Percentiles rank a stretch among this genome's conserved stretches.
Evolutionary conservation across 2,797 vertebrate genomes (phyloP).

Genomic region (Darevskia nairensis): DNA sequence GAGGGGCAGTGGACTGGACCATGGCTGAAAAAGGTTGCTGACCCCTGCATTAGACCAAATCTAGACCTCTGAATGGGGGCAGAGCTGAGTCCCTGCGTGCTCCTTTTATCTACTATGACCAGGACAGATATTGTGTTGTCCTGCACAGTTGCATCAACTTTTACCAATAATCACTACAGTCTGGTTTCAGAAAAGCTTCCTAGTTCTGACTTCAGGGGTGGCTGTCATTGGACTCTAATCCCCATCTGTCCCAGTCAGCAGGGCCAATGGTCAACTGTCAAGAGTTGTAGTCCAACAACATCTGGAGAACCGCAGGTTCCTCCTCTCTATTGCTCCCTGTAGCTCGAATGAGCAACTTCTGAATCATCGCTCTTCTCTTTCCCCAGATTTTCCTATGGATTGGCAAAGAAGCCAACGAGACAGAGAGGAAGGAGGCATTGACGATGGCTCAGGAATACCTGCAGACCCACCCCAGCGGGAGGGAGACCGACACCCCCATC

Average conservation of each 20-base stretch:
- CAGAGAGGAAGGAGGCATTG: conserved; percentile 81
- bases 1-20: no score
- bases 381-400: conserved; percentile 89
- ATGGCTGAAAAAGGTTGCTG: no score
- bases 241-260: background rate
- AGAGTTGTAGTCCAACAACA: background rate
- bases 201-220: background rate
- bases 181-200: background rate
- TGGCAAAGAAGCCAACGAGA: conserved; percentile 84
- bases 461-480: conserved; percentile 83
- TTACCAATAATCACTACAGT: background rate
- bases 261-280: background rate
- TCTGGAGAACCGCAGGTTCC: background rate
- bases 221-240: background rate
- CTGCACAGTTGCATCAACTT: background rate
- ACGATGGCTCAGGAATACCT: conserved; percentile 85
- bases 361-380: background rate
- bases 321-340: background rate
- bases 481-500: conserved; percentile 85
- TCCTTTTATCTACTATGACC: background rate
- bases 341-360: background rate
- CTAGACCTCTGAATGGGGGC: no score
- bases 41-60: no score
- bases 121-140: background rate
- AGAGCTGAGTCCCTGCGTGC: background rate